Base-by-base conservation (phyloP, 2,113 vertebrate species). In the Balaeniceps rex region DNA sequence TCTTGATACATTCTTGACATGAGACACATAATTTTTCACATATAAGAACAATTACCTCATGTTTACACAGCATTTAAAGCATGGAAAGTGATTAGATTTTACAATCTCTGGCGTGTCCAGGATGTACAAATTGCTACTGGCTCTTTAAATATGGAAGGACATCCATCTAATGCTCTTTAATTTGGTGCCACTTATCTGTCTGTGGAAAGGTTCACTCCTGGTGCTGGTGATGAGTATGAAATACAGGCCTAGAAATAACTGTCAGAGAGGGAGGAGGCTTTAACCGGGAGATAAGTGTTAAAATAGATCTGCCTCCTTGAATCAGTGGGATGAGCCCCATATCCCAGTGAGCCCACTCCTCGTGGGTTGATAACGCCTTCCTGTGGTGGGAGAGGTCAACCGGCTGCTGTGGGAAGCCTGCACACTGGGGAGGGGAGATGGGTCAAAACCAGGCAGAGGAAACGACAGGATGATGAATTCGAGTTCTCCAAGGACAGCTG, bases 1-100 rank as follows among this genome's bases (percentile, higher is more conserved):
- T 92, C 95, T 96, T 96, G 97, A 97, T 97, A 97, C 94, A 97
- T 98, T 97, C 95, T 96, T 98, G 97, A 98, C 97, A 96, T 6
- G n/a, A 92, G 85, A 60, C 95, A 97, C 95, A 96, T 90, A 6
- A 95, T 97, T 97, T 96, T 97, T 96, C 96, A 97, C 90, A 97
- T 98, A 66, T 93, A 97, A 97, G 94, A 97, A 97, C 95, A 97
- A 96, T 97, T 97, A 97, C 96, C 89, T 96, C 93, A 97, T 97
- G 95, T 97, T 98, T 97, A 96, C 86, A 96, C 87, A 97, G 77
- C 95, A 92, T 96, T 96, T 91, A 97, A 97, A 95, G 79, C 94
- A 93, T 75, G 89, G 85, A 95, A 86, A 91, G 91, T 94, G 97
- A 98, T 98, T 97, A 98, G 97, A 97, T 97, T 97, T 96, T 92